Percentiles rank a stretch among this genome's conserved stretches.
phyloP scores from a whole-genome alignment of 2,113 vertebrate genomes.

The Erpornis zantholeuca region DNA sequence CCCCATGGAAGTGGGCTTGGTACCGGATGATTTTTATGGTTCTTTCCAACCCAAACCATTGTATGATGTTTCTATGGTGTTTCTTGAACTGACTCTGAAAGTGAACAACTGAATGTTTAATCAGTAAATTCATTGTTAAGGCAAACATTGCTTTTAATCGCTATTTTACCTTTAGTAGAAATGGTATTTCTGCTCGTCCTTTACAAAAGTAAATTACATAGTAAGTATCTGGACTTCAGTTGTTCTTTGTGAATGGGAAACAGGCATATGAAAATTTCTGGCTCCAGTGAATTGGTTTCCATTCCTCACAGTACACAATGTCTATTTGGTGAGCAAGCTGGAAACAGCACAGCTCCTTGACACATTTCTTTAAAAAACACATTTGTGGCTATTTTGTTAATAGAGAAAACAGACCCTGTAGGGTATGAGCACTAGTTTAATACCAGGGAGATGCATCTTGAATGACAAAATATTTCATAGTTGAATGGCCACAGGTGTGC shows the following conservation, averaged over 20 bases:
- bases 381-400: not conserved
- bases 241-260: not conserved
- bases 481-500: not conserved
- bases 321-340: not conserved
- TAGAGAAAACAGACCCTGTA: not conserved
- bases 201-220: not conserved
- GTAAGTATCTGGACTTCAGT: not conserved
- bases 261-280: not conserved
- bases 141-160: not conserved
- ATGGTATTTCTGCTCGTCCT: not conserved
- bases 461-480: not conserved
- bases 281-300: not conserved
- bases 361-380: not conserved
- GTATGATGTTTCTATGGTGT: not conserved
- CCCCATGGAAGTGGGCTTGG: too few species aligned
- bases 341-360: not conserved
- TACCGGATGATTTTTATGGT: not conserved
- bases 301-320: not conserved
- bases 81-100: slow-evolving; percentile 10
- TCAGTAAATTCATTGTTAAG: slow-evolving; percentile 28
- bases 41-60: not conserved
- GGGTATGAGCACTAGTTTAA: not conserved
- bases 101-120: slow-evolving; percentile 20
- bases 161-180: not conserved
- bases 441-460: not conserved